Conservation (phyloP, 1,140 invertebrate species). For the Stegodyphus mimosarum region DNA sequence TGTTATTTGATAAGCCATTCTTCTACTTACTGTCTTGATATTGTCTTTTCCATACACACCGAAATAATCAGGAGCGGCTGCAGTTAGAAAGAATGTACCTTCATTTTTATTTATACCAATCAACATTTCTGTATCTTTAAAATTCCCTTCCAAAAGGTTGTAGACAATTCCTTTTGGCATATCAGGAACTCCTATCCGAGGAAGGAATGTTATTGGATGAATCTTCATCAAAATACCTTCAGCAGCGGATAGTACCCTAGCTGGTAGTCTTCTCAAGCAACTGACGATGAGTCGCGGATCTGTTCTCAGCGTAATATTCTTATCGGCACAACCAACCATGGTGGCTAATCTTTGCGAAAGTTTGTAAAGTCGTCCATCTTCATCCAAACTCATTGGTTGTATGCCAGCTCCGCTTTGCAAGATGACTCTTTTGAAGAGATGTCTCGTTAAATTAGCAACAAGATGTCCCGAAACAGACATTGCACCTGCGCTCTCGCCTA, state of each 20-base stretch:
- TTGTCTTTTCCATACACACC: background rate
- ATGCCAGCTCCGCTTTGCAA: slow-evolving; percentile 63
- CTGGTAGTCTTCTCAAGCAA: background rate
- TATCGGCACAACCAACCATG: slow-evolving; percentile 16
- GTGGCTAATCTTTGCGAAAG: background rate
- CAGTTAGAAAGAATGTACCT: slow-evolving; percentile 38
- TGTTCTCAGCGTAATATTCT: background rate
- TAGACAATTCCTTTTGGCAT: slow-evolving; percentile 29
- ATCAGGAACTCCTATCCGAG: slow-evolving; percentile 26
- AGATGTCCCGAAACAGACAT: slow-evolving; percentile 66
- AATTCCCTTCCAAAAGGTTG: slow-evolving; percentile 18
- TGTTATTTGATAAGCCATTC: background rate
- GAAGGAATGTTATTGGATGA: slow-evolving; percentile 6
- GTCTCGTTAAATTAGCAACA: slow-evolving; percentile 64
- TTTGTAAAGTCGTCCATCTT: background rate
- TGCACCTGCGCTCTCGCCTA: slow-evolving; percentile 70
- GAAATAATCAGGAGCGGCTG: background rate
- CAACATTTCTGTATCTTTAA: slow-evolving; percentile 41
- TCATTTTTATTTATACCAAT: slow-evolving; percentile 52
- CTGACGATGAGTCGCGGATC: background rate
- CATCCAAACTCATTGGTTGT: background rate
- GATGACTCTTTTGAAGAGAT: slow-evolving; percentile 67
- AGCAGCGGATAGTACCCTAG: background rate
- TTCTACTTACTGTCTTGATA: background rate
- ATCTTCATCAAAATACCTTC: background rate